These are phyloP conservation scores for Anabas testudineus DNA, from an alignment of 2,797 vertebrate genomes.

Conservation along the genomic window DNA sequence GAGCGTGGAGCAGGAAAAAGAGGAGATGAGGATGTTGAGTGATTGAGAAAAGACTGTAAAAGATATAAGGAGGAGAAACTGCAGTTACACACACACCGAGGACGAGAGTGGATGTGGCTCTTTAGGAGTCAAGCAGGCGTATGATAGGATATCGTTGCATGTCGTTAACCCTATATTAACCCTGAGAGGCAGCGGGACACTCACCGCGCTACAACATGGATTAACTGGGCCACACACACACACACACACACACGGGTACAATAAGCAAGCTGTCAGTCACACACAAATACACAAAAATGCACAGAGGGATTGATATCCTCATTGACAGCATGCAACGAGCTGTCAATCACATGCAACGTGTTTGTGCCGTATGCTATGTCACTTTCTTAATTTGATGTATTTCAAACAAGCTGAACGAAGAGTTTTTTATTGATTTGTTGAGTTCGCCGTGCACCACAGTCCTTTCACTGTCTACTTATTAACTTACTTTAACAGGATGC, in stretches of 20 bases:
- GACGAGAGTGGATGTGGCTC: conserved; percentile 79
- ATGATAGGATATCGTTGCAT: conserved; percentile 88
- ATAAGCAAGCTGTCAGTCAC: conserved; percentile 59
- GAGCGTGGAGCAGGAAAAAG: conserved; percentile 26
- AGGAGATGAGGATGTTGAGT: conserved; percentile 43
- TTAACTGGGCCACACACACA: conserved; percentile 84
- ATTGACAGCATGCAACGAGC: conserved; percentile 47
- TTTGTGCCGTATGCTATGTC: not conserved
- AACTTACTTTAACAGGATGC: not conserved
- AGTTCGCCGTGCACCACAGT: not conserved
- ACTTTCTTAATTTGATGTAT: not conserved
- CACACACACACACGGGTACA: conserved; percentile 38
- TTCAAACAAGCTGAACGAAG: not conserved
- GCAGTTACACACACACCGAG: conserved; percentile 44
- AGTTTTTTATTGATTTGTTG: not conserved
- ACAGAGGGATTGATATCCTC: conserved; percentile 37
- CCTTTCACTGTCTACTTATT: not conserved
- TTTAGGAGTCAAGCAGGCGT: conserved; percentile 91
- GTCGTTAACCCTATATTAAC: conserved; percentile 87
- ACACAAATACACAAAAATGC: conserved; percentile 24
- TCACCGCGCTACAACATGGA: conserved; percentile 73
- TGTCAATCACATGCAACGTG: conserved; percentile 63
- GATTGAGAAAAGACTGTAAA: conserved; percentile 45
- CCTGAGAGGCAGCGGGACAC: conserved; percentile 75
- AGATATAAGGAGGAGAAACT: conserved; percentile 43